A percentile compares a stretch with the other conserved stretches of the same genome.
These are phyloP conservation scores for Nesoenas mayeri DNA, from an alignment of 2,113 vertebrate species.

Conservation along the genomic window DNA sequence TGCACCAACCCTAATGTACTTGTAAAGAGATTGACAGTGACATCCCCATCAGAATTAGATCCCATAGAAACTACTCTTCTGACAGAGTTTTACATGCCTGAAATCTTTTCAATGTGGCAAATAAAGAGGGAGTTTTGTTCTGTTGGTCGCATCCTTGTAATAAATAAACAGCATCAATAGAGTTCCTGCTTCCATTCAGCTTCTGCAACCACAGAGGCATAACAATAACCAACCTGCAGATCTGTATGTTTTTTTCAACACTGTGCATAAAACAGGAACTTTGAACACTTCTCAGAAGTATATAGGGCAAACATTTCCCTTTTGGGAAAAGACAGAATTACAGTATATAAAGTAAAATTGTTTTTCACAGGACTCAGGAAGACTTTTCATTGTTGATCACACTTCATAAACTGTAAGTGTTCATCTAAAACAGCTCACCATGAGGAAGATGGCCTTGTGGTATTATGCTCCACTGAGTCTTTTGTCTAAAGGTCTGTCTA, in stretches of 20 bases:
- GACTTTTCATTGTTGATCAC: not conserved
- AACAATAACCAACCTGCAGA: not conserved
- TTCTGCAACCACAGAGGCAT: not conserved
- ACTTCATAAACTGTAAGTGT: not conserved
- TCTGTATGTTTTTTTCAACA: not conserved
- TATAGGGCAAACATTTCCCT: not conserved
- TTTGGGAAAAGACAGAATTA: not conserved
- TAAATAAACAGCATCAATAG: not conserved
- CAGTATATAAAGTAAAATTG: not conserved
- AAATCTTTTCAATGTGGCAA: not conserved
- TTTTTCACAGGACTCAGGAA: not conserved
- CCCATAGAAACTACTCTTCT: not conserved
- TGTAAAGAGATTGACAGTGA: not conserved
- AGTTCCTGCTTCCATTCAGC: not conserved
- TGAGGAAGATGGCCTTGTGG: not conserved
- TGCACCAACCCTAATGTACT: not conserved
- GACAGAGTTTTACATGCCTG: not conserved
- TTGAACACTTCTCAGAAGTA: not conserved
- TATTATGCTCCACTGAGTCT: not conserved
- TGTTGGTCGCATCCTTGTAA: not conserved
- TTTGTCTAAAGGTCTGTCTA: not conserved
- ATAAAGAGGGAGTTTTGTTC: not conserved
- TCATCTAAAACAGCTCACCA: not conserved
- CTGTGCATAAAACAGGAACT: not conserved
- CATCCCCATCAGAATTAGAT: not conserved